phyloP scores from a whole-genome alignment of 30 jellyfish, hydroid and myxozoan genomes.

The Pelagia noctiluca region DNA sequence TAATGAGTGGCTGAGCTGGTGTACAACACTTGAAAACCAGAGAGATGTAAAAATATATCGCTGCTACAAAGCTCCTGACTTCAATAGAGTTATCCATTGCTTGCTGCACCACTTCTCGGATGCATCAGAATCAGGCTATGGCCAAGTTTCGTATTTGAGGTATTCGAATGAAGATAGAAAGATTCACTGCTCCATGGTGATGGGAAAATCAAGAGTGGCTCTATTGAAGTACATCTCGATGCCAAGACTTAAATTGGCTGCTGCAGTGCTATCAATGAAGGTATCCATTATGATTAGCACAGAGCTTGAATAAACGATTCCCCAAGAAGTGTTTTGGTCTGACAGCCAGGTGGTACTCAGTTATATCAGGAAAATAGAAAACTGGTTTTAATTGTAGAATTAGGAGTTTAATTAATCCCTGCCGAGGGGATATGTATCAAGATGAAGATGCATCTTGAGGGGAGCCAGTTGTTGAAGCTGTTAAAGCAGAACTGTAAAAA shows the following conservation, averaged over 20 bases:
- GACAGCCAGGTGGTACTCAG: slow-evolving; percentile 31
- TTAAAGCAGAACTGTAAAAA: no score
- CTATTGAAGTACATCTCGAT: slow-evolving; percentile 1
- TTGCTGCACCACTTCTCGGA: slow-evolving; percentile 21
- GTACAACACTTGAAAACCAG: neutral
- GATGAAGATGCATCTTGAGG: no score
- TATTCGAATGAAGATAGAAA: neutral
- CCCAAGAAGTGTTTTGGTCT: slow-evolving; percentile 17
- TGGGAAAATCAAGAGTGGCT: slow-evolving; percentile 21
- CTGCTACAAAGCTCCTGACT: slow-evolving; percentile 11
- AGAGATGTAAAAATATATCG: slow-evolving; percentile 6
- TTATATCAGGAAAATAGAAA: neutral
- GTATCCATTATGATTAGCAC: slow-evolving; percentile 5
- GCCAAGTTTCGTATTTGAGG: slow-evolving; percentile 12
- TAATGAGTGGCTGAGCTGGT: slow-evolving; percentile 19
- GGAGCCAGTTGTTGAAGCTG: no score
- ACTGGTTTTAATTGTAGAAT: no score
- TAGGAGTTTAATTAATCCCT: no score
- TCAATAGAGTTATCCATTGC: slow-evolving; percentile 4
- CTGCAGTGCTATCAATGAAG: slow-evolving; percentile 31
- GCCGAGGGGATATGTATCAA: no score
- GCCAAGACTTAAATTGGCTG: slow-evolving; percentile 11
- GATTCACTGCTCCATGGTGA: slow-evolving; percentile 20
- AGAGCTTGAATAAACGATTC: slow-evolving; percentile 11
- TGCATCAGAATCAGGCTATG: slow-evolving; percentile 26